phyloP scores from a whole-genome alignment of 2,888 invertebrate genomes.

The Troglohyphantes excavatus region DNA sequence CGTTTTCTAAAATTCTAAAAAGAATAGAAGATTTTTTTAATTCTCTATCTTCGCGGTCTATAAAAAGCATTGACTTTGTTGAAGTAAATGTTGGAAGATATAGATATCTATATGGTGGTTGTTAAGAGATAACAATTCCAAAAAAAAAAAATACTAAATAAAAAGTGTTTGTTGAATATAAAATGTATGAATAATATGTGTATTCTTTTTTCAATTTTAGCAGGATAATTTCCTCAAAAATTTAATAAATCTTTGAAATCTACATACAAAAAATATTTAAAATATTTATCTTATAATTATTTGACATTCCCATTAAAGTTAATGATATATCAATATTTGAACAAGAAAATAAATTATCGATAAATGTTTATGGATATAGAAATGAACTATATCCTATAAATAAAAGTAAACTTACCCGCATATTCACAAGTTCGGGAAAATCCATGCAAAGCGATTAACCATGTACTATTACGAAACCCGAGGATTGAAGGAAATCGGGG shows the following conservation, averaged over 20 bases:
- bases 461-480: no score
- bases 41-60: neutral
- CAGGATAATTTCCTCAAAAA: conserved; percentile 12
- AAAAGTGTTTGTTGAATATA: conserved; percentile 24
- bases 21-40: conserved; percentile 13
- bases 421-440: no score
- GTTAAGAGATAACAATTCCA: neutral
- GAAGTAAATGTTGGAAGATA: conserved; percentile 9
- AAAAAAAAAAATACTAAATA: neutral
- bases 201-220: neutral
- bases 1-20: neutral
- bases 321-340: conserved; percentile 6
- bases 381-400: conserved; percentile 26
- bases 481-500: no score
- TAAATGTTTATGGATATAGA: conserved; percentile 40
- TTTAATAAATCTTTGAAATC: conserved; percentile 15
- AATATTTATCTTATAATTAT: conserved; percentile 13
- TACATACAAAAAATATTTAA: conserved; percentile 22
- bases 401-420: conserved; percentile 38
- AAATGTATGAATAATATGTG: conserved; percentile 28
- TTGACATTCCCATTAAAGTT: neutral
- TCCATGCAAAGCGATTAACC: no score
- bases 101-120: conserved; percentile 8
- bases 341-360: conserved; percentile 17
- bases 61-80: conserved; percentile 33